Conservation (phyloP, 2,797 vertebrate genomes). For the Zenarchopterus dispar region DNA sequence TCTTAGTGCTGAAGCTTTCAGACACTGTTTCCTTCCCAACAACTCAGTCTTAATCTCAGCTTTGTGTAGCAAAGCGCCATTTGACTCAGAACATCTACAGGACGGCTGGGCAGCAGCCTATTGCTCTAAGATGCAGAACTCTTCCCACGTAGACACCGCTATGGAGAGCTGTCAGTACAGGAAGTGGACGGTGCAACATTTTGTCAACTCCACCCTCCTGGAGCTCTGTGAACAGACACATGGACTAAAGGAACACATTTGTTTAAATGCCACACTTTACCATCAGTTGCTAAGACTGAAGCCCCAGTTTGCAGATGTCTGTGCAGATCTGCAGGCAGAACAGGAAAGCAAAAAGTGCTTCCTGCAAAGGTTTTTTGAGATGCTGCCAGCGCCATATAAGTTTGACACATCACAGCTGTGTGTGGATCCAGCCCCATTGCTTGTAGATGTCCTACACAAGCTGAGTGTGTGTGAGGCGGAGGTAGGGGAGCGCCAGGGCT, state of each 20-base stretch:
- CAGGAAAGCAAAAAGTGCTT: conserved; percentile 81
- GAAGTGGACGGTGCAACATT: conserved; percentile 74
- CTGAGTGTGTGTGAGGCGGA: conserved; percentile 84
- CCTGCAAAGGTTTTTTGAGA: conserved; percentile 86
- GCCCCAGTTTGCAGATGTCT: conserved; percentile 77
- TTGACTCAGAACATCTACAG: conserved; percentile 65
- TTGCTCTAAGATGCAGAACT: conserved; percentile 74
- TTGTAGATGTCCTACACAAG: conserved; percentile 83
- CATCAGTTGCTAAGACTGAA: conserved; percentile 65
- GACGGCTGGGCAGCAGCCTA: conserved; percentile 81
- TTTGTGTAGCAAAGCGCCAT: conserved; percentile 76
- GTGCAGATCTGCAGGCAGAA: conserved; percentile 70
- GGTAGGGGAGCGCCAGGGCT: conserved; percentile 79
- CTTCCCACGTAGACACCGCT: conserved; percentile 46
- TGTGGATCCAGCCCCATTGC: conserved; percentile 81
- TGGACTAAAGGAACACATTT: conserved; percentile 84
- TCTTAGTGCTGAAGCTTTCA: conserved; percentile 83
- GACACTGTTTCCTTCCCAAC: conserved; percentile 88
- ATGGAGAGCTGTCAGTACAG: conserved; percentile 77
- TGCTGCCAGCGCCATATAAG: conserved; percentile 82
- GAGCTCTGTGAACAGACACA: conserved; percentile 72
- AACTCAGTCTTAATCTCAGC: conserved; percentile 76
- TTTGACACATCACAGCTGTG: conserved; percentile 88
- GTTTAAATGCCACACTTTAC: conserved; percentile 83
- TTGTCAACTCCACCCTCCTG: conserved; percentile 77